Base-by-base conservation (phyloP, 2,113 vertebrate genomes). In the Centropus bengalensis region DNA sequence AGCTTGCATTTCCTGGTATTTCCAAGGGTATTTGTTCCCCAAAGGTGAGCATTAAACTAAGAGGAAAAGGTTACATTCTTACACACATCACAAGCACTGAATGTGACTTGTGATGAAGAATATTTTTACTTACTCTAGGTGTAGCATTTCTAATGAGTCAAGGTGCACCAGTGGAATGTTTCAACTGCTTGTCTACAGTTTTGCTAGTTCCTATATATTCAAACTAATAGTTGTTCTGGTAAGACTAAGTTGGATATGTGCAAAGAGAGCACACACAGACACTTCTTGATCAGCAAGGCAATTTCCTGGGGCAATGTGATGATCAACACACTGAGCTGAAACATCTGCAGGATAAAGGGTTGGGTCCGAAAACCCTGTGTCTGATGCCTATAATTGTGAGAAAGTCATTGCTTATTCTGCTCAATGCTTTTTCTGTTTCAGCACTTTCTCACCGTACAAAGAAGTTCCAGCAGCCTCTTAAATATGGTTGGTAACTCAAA, bases 361-460 rank as follows among this genome's bases (percentile, higher is more conserved):
- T 90, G 90, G 70, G 77, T 93, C 84, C 93, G 91, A 96, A 96
- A 97, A 93, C 82, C 68, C 89, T 73, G 92, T 92, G 92, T 91
- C 93, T 86, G 95, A 96, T 94, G 91, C 91, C 95, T 70, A 63
- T 85, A 95, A 91, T 79, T 91, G 92, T 96, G 82, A 95, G 88
- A 96, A 95, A 97, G 92, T 95, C 95, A 85, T 95, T 87, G 89
- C 94, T 91, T 79, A 93, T 58, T 93, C 82, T 59, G 67, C 42
- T 83, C 85, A 89, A 95, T 93, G 73, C 63, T 73, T 94, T 74
- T 95, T 96, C 86, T 94, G 88, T 96, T 96, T 86, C 82, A 96
- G 83, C 55, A 95, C 70, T 89, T 93, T 91, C 78, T 83, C 75
- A 66, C 52, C 78, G 44, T 95, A 96, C 75, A 97, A 91, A 93